These are phyloP conservation scores for Micrasema longulum DNA, from an alignment of 1,140 invertebrate species.

Conservation along the genomic window DNA sequence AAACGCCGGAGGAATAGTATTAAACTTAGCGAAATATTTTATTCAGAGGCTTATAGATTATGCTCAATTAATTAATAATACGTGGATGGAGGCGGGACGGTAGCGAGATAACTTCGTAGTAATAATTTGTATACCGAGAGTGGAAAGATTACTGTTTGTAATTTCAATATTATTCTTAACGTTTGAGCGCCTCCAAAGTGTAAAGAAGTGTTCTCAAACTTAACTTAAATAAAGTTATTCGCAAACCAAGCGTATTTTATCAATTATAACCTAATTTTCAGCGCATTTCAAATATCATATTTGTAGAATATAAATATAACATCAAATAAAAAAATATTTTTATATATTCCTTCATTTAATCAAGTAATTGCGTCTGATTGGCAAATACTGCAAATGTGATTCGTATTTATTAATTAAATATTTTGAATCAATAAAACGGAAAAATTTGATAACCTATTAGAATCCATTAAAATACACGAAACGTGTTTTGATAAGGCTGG, in stretches of 20 bases:
- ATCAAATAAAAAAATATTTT: conserved; percentile 36
- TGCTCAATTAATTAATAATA: conserved; percentile 34
- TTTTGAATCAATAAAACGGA: neutral
- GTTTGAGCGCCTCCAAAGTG: conserved; percentile 18
- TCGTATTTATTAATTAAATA: conserved; percentile 1
- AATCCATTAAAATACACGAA: neutral
- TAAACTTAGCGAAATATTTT: conserved; percentile 14
- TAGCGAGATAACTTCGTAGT: conserved; percentile 42
- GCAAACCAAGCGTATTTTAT: conserved; percentile 49
- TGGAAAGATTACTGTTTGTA: conserved; percentile 1
- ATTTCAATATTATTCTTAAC: conserved; percentile 4
- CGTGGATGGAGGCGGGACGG: conserved; percentile 54
- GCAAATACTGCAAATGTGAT: neutral
- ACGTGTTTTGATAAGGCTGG: neutral
- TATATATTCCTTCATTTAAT: conserved; percentile 6
- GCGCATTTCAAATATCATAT: neutral
- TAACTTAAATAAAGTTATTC: conserved; percentile 20
- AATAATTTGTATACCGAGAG: conserved; percentile 40
- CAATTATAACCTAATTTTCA: neutral
- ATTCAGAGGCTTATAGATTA: conserved; percentile 7
- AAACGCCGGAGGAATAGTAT: neutral
- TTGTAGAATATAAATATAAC: conserved; percentile 31
- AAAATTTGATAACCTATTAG: conserved; percentile 8
- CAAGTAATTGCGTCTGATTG: neutral
- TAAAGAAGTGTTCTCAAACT: conserved; percentile 10